phyloP scores from a whole-genome alignment of 1,140 invertebrate genomes.

The Drosophila prosaltans region DNA sequence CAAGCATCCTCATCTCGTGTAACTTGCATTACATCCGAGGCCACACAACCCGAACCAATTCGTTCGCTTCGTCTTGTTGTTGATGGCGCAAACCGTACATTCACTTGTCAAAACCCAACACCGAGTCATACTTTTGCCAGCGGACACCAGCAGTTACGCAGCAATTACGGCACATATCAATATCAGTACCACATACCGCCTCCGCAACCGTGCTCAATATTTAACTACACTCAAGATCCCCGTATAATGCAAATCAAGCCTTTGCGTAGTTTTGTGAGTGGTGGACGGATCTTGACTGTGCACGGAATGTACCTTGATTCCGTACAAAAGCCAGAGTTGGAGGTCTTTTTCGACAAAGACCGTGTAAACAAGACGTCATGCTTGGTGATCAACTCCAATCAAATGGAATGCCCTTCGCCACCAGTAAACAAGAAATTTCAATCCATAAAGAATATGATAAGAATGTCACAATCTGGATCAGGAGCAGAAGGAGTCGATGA shows the following conservation, averaged over 20 bases:
- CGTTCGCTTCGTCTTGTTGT: slow-evolving; percentile 89
- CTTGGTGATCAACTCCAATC: slow-evolving; percentile 92
- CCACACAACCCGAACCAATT: slow-evolving; percentile 84
- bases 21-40: slow-evolving; percentile 92
- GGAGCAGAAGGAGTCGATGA: neutral
- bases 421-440: slow-evolving; percentile 87
- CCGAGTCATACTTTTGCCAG: slow-evolving; percentile 57
- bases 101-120: slow-evolving; percentile 83
- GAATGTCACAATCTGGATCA: neutral
- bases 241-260: slow-evolving; percentile 96
- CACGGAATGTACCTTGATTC: slow-evolving; percentile 96
- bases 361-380: slow-evolving; percentile 93
- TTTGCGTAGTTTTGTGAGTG: slow-evolving; percentile 93
- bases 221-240: slow-evolving; percentile 96
- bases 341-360: slow-evolving; percentile 83
- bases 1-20: slow-evolving; percentile 94
- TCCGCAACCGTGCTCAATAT: slow-evolving; percentile 84
- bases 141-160: slow-evolving; percentile 9
- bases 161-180: slow-evolving; percentile 43
- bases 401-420: slow-evolving; percentile 98
- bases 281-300: slow-evolving; percentile 96
- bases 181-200: slow-evolving; percentile 32
- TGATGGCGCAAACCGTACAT: slow-evolving; percentile 91
- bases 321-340: slow-evolving; percentile 95
- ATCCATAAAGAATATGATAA: slow-evolving; percentile 24